Conservation (phyloP, 2,797 vertebrate genomes). For the Jordanella pulchra region DNA sequence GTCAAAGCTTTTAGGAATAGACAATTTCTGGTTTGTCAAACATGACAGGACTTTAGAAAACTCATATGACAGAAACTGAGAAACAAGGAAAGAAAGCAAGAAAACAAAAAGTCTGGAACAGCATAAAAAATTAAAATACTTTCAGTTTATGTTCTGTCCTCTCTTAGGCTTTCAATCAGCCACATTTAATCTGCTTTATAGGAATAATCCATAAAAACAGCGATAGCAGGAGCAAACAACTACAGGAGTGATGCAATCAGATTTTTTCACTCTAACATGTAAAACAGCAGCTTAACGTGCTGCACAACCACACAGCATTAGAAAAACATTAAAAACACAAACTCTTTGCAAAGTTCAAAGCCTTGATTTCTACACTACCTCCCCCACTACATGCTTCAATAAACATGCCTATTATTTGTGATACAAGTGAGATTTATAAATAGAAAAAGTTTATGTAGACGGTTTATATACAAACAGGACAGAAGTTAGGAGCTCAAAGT, state of each 20-base stretch:
- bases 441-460: background rate
- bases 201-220: slow-evolving; percentile 33
- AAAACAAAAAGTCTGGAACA: slow-evolving; percentile 2
- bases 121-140: background rate
- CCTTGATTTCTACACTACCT: slow-evolving; percentile 8
- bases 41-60: background rate
- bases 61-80: background rate
- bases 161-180: slow-evolving; percentile 15
- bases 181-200: slow-evolving; percentile 29
- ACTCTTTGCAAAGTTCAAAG: slow-evolving; percentile 19
- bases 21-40: background rate
- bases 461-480: background rate
- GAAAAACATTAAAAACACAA: background rate
- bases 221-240: slow-evolving; percentile 22
- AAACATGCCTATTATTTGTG: background rate
- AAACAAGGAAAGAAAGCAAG: background rate
- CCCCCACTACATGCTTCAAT: background rate
- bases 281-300: slow-evolving; percentile 38
- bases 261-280: slow-evolving; percentile 53
- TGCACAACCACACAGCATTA: background rate
- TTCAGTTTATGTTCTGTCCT: slow-evolving; percentile 6
- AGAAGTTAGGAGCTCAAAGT: background rate
- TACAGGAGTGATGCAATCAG: slow-evolving; percentile 47
- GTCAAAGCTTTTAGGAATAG: background rate
- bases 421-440: background rate